Evolutionary conservation across 2,888 invertebrate genomes (phyloP).

Genomic region (Acrobasis suavella): DNA sequence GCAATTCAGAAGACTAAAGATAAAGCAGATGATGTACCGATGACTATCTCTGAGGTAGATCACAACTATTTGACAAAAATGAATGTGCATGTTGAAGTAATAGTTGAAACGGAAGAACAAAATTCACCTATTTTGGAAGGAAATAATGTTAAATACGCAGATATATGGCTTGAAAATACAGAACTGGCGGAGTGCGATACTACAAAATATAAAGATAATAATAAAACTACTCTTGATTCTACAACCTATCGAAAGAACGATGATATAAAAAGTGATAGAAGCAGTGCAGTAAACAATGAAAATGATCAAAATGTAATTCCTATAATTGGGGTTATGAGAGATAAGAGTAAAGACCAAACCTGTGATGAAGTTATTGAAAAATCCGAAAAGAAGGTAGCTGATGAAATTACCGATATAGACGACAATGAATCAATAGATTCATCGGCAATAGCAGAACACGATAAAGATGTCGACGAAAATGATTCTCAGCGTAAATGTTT

Average conservation of each 20-base stretch:
- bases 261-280: not conserved
- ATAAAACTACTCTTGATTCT: not conserved
- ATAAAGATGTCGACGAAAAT: slow-evolving; percentile 26
- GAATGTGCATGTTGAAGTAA: not conserved
- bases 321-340: not conserved
- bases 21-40: not conserved
- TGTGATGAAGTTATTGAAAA: not conserved
- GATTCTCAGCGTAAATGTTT: slow-evolving; percentile 30
- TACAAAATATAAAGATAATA: not conserved
- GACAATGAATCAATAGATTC: not conserved
- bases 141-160: not conserved
- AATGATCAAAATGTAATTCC: not conserved
- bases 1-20: no score
- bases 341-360: not conserved
- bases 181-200: not conserved
- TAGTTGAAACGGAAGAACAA: not conserved
- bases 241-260: not conserved
- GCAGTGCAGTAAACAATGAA: not conserved
- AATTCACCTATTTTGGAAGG: not conserved
- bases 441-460: not conserved
- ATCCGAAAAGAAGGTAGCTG: not conserved
- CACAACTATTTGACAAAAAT: not conserved
- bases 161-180: not conserved
- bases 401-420: not conserved
- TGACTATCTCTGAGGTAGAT: not conserved